Evolutionary conservation across 2,113 vertebrate genomes (phyloP).

Genomic region (Rynchops niger): DNA sequence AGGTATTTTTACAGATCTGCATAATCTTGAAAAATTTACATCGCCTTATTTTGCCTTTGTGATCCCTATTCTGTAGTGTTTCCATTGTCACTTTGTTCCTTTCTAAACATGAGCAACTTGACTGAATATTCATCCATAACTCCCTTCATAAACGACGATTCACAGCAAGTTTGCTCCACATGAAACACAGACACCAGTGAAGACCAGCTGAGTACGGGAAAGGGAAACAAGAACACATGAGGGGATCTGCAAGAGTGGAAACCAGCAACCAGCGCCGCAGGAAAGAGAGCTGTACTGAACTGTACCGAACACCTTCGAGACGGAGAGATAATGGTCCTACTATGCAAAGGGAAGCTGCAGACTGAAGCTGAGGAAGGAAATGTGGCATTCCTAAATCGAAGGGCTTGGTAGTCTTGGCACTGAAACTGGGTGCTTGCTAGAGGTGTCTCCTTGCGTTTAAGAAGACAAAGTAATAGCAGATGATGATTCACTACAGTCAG

Average conservation of each 20-base stretch:
- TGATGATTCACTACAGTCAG: not conserved
- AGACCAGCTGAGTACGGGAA: not conserved
- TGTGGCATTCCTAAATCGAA: not conserved
- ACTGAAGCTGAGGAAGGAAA: not conserved
- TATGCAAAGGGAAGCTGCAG: not conserved
- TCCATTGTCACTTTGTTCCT: not conserved
- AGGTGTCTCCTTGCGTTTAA: not conserved
- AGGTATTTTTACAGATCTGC: not conserved
- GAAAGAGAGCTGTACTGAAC: not conserved
- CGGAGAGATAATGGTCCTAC: not conserved
- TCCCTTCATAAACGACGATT: accelerated
- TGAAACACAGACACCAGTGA: not conserved
- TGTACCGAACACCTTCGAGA: not conserved
- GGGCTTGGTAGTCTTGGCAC: not conserved
- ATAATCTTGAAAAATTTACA: not conserved
- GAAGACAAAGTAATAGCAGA: not conserved
- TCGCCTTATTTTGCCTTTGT: not conserved
- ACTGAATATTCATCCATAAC: not conserved
- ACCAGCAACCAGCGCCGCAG: not conserved
- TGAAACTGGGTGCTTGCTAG: not conserved
- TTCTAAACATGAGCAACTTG: not conserved
- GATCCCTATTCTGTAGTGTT: not conserved
- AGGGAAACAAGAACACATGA: not conserved
- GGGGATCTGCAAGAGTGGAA: not conserved
- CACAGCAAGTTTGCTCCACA: not conserved